Conservation (phyloP, 2,888 invertebrate genomes). For the Micropterix aruncella region DNA sequence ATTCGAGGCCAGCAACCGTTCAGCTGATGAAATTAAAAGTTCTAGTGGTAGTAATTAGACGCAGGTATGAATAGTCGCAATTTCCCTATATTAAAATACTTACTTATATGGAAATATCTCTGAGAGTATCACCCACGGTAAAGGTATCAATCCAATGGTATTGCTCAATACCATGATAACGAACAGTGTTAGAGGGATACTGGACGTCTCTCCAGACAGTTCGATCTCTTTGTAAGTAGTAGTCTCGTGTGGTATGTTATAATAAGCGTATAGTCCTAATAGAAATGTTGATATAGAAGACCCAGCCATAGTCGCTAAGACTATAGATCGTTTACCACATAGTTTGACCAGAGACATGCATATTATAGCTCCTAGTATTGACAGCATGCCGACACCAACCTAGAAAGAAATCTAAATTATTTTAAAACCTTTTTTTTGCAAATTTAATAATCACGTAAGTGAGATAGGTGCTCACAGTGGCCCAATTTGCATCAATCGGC, state of each 20-base stretch:
- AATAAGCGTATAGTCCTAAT: constrained; percentile 17
- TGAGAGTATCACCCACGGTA: constrained; percentile 22
- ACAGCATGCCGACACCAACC: background rate
- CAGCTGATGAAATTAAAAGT: too few relatives aligned
- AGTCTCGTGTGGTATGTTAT: constrained; percentile 12
- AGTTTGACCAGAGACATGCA: background rate
- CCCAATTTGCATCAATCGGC: constrained; percentile 18
- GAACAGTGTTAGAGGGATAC: constrained; percentile 15
- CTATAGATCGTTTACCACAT: constrained; percentile 22
- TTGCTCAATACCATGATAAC: constrained; percentile 12
- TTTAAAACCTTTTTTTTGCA: too few relatives aligned
- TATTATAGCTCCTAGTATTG: background rate
- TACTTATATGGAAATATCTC: constrained; percentile 25
- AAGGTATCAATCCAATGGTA: constrained; percentile 16
- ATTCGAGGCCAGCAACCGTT: too few relatives aligned
- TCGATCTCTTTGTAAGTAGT: constrained; percentile 13
- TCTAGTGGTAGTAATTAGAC: too few relatives aligned
- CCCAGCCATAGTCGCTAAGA: constrained; percentile 25
- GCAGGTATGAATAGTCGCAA: too few relatives aligned
- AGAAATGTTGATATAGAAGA: constrained; percentile 22
- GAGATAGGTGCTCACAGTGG: constrained; percentile 29
- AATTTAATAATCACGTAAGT: too few relatives aligned
- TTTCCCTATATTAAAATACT: too few relatives aligned
- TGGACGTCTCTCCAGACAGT: constrained; percentile 6
- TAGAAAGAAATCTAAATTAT: background rate